Conservation (phyloP, 2,797 vertebrate species). For the Denticeps clupeoides region DNA sequence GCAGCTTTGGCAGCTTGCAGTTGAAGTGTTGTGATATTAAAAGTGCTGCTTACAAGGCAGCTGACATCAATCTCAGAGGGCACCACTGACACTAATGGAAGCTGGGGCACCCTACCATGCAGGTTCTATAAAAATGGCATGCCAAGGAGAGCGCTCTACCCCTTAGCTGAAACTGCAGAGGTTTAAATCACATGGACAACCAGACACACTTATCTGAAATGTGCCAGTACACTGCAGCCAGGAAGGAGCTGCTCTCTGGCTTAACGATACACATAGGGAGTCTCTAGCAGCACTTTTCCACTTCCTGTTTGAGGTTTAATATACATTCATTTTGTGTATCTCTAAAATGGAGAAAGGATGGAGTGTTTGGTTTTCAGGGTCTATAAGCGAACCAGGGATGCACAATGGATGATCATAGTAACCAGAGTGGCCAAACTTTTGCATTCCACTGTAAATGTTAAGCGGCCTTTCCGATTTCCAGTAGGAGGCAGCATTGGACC, state of each 20-base stretch:
- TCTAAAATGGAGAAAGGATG: too few relatives aligned
- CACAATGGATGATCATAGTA: too few relatives aligned
- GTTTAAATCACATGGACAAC: neutral
- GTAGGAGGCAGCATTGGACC: conserved; percentile 23
- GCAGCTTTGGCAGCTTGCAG: neutral
- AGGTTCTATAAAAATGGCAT: neutral
- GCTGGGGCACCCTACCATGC: neutral
- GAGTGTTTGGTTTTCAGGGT: too few relatives aligned
- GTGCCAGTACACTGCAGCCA: neutral
- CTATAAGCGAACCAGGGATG: too few relatives aligned
- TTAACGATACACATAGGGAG: too few relatives aligned
- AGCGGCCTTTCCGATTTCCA: too few relatives aligned
- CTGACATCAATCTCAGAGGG: neutral
- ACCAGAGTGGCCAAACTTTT: too few relatives aligned
- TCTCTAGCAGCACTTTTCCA: too few relatives aligned
- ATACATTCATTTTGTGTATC: too few relatives aligned
- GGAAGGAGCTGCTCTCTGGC: too few relatives aligned
- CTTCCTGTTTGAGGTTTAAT: too few relatives aligned
- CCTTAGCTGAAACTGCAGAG: neutral
- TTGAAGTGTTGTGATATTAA: neutral
- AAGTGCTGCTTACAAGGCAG: neutral
- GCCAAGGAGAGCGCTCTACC: neutral
- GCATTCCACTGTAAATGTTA: too few relatives aligned
- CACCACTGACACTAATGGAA: neutral
- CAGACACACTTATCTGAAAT: neutral